Percentiles rank a stretch among this genome's conserved stretches.
Conservation (phyloP, 2,113 vertebrate species). For the Climacteris rufus region DNA sequence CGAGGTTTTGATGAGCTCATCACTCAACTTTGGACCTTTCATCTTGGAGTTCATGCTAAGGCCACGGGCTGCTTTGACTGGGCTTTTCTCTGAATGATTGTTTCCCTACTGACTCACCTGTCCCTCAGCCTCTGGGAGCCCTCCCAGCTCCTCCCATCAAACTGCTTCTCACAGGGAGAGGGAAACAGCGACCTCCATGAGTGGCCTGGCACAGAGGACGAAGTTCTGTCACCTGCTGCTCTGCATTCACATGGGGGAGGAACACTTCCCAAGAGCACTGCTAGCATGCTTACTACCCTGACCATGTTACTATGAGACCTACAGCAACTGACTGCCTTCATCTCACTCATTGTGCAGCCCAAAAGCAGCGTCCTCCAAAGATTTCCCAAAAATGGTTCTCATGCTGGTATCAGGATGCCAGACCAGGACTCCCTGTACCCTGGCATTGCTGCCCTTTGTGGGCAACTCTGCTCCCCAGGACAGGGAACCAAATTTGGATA, state of each 20-base stretch:
- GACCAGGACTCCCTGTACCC: background rate
- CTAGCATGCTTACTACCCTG: background rate
- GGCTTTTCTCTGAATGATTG: conserved; percentile 74
- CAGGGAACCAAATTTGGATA: background rate
- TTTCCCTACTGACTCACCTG: conserved; percentile 69
- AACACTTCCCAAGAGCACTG: background rate
- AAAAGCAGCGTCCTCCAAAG: background rate
- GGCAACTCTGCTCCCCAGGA: background rate
- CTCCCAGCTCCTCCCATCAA: conserved; percentile 28
- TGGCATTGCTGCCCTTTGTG: background rate
- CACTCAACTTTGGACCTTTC: conserved; percentile 53
- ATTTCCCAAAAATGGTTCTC: background rate
- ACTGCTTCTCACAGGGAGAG: background rate
- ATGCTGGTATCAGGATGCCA: background rate
- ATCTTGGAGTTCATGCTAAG: conserved; percentile 64
- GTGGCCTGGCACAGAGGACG: background rate
- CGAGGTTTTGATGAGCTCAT: conserved; percentile 57
- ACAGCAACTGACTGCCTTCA: background rate
- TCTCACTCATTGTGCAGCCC: background rate
- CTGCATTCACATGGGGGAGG: background rate
- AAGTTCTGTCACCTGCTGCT: background rate
- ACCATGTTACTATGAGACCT: fast-evolving
- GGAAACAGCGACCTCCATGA: background rate
- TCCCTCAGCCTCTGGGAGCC: conserved; percentile 53
- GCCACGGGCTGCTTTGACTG: conserved; percentile 72